A percentile compares a stretch with the other conserved stretches of the same genome.
Evolutionary conservation across 2,797 vertebrate genomes (phyloP).

Genomic region (Vultur gryphus): DNA sequence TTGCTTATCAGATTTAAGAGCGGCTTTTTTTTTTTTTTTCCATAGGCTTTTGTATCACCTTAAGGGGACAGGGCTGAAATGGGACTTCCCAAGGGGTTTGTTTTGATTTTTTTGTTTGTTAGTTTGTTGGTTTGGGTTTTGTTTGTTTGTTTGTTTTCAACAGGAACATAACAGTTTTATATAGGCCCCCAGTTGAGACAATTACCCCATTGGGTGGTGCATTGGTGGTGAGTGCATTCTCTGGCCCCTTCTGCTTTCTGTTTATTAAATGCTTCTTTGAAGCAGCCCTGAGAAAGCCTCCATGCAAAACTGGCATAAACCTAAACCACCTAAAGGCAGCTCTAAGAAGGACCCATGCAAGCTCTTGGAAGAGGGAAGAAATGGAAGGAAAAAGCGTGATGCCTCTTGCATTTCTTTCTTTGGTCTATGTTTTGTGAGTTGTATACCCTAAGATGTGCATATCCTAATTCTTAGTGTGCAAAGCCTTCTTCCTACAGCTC

Average conservation of each 20-base stretch:
- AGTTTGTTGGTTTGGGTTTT: not conserved
- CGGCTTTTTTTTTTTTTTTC: fast-evolving
- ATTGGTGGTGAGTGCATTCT: fast-evolving
- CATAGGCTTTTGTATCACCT: not conserved
- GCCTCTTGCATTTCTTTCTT: not conserved
- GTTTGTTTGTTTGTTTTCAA: not conserved
- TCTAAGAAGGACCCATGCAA: not conserved
- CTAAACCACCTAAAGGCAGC: fast-evolving
- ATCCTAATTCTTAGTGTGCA: not conserved
- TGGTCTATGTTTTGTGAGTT: not conserved
- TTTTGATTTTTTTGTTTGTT: not conserved
- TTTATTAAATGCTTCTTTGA: not conserved
- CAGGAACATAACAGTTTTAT: not conserved
- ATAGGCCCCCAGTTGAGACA: fast-evolving
- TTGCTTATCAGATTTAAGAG: not conserved
- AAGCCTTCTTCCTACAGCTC: not conserved
- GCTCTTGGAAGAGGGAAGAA: not conserved
- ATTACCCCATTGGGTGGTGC: not conserved
- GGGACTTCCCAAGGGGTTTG: not conserved
- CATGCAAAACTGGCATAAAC: not conserved
- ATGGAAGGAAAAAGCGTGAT: not conserved
- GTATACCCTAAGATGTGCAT: fast-evolving
- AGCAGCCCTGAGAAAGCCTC: not conserved
- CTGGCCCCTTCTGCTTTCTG: not conserved
- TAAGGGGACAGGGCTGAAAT: not conserved